Conservation (phyloP, 2,797 vertebrate genomes). For the Rhyacichthys aspro region DNA sequence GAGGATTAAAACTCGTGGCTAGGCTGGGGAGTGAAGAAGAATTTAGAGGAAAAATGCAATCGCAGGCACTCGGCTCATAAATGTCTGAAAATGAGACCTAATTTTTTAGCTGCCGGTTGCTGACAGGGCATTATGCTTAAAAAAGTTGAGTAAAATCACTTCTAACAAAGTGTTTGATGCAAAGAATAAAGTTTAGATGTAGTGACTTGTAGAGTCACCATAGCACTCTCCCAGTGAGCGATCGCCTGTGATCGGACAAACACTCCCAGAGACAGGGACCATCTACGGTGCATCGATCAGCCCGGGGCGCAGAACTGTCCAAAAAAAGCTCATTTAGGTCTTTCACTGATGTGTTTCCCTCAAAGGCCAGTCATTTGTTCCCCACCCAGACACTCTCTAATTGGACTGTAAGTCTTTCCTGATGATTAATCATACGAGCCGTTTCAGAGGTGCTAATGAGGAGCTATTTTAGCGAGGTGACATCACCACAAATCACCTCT, state of each 20-base stretch:
- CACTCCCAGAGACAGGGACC: constrained; percentile 37
- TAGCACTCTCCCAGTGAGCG: constrained; percentile 29
- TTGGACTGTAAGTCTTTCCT: constrained; percentile 76
- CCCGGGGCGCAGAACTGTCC: constrained; percentile 23
- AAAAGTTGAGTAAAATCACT: no score
- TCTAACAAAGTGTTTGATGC: constrained; percentile 47
- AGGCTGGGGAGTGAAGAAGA: constrained; percentile 53
- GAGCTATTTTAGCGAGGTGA: constrained; percentile 74
- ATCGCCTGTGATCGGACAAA: constrained; percentile 42
- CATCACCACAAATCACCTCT: constrained; percentile 71
- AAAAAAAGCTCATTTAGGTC: constrained; percentile 47
- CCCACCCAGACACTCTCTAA: constrained; percentile 72
- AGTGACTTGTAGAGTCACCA: constrained; percentile 18
- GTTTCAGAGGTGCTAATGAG: constrained; percentile 77
- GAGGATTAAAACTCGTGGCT: constrained; percentile 73
- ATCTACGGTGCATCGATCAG: constrained; percentile 61
- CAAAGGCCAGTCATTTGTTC: constrained; percentile 73
- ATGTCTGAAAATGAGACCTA: constrained; percentile 24
- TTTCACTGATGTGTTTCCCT: constrained; percentile 67
- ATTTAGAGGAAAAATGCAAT: constrained; percentile 51
- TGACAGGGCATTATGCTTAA: constrained; percentile 24
- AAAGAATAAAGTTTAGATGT: constrained; percentile 38
- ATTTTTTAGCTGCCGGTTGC: constrained; percentile 23
- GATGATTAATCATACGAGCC: constrained; percentile 72
- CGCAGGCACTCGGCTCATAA: constrained; percentile 36